These are phyloP conservation scores for Melanchra persicariae DNA, from an alignment of 2,888 invertebrate genomes.

Conservation along the genomic window DNA sequence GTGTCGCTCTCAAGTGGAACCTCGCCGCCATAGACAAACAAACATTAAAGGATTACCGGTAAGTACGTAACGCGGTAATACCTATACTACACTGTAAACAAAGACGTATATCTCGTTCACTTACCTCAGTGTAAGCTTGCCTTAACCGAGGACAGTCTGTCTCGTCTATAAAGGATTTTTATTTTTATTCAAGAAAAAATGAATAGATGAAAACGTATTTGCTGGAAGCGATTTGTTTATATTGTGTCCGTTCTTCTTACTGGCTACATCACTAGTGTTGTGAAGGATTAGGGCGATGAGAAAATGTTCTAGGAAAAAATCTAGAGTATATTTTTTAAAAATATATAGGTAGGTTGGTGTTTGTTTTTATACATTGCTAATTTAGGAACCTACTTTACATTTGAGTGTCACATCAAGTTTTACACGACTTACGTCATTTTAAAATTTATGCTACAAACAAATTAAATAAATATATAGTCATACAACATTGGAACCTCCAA, in stretches of 20 bases:
- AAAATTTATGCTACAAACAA: constrained; percentile 20
- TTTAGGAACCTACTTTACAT: background rate
- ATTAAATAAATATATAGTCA: constrained; percentile 42
- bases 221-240: constrained; percentile 66
- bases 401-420: background rate
- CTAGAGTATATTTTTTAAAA: constrained; percentile 71
- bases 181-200: constrained; percentile 46
- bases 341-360: constrained; percentile 76
- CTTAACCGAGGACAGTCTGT: constrained; percentile 62
- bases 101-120: constrained; percentile 66
- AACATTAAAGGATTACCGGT: constrained; percentile 79
- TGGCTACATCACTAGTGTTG: constrained; percentile 72
- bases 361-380: constrained; percentile 11
- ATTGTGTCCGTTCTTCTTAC: constrained; percentile 15
- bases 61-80: constrained; percentile 62
- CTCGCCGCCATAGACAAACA: constrained; percentile 68
- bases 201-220: constrained; percentile 63
- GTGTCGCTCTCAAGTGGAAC: constrained; percentile 70
- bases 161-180: constrained; percentile 55
- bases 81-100: constrained; percentile 67
- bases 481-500: constrained; percentile 10
- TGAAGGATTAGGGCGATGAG: constrained; percentile 82
- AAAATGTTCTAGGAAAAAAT: constrained; percentile 80
- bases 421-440: constrained; percentile 4
- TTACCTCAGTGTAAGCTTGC: constrained; percentile 67